phyloP scores from a whole-genome alignment of 2,888 invertebrate species.

The Tinea semifulvella region DNA sequence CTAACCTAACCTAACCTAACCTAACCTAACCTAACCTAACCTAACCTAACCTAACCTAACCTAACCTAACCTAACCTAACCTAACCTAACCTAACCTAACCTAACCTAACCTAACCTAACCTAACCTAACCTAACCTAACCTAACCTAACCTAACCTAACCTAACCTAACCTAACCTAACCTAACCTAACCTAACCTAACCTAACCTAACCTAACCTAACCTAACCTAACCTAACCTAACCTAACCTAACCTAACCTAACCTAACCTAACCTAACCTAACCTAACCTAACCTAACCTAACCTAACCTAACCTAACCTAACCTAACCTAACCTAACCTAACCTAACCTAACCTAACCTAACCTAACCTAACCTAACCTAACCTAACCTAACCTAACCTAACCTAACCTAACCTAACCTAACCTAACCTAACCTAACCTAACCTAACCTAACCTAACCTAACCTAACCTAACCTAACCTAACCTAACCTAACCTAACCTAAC shows the following conservation, averaged over 20 bases:
- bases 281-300: slow-evolving; percentile 15
- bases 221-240: slow-evolving; percentile 10
- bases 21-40: slow-evolving; percentile 4
- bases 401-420: slow-evolving; percentile 15
- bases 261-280: slow-evolving; percentile 15
- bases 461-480: slow-evolving; percentile 15
- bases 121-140: no score
- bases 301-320: slow-evolving; percentile 15
- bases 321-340: slow-evolving; percentile 15
- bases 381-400: slow-evolving; percentile 15
- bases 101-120: slow-evolving; percentile 10
- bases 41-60: slow-evolving; percentile 10
- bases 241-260: slow-evolving; percentile 3
- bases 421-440: slow-evolving; percentile 15
- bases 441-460: slow-evolving; percentile 15
- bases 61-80: slow-evolving; percentile 10
- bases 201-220: slow-evolving; percentile 10
- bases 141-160: slow-evolving; percentile 10
- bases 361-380: slow-evolving; percentile 15
- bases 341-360: slow-evolving; percentile 12
- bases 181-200: slow-evolving; percentile 7
- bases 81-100: slow-evolving; percentile 10
- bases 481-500: slow-evolving; percentile 17
- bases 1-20: no score
- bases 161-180: slow-evolving; percentile 10